A percentile compares a stretch with the other conserved stretches of the same genome.
Evolutionary conservation across 1,140 invertebrate species (phyloP).

Genomic region (Heliconius congener): DNA sequence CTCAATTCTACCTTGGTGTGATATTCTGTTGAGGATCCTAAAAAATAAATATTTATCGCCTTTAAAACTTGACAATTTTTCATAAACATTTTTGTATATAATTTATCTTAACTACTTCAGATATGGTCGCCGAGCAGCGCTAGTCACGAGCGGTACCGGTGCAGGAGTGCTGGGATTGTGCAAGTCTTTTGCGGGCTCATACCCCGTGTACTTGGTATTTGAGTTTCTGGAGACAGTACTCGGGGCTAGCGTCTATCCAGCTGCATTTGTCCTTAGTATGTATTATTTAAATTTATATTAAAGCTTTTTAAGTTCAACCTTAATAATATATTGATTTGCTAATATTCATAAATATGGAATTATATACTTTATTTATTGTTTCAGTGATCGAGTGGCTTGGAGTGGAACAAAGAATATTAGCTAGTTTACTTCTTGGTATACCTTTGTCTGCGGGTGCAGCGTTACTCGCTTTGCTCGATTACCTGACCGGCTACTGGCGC

Average conservation of each 20-base stretch:
- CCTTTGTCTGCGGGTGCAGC: constrained; percentile 86
- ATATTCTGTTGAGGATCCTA: too few relatives aligned
- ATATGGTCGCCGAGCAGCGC: constrained; percentile 83
- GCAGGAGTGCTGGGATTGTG: constrained; percentile 84
- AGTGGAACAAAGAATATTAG: constrained; percentile 86
- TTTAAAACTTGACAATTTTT: too few relatives aligned
- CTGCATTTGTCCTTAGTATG: constrained; percentile 71
- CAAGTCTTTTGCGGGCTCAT: constrained; percentile 85
- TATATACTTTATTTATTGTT: not conserved
- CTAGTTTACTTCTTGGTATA: constrained; percentile 86
- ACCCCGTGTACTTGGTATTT: constrained; percentile 83
- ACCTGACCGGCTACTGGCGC: constrained; percentile 87
- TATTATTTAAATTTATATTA: constrained; percentile 12
- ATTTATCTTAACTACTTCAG: constrained; percentile 36
- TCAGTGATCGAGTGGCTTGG: constrained; percentile 89
- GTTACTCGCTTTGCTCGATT: constrained; percentile 85
- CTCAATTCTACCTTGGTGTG: too few relatives aligned
- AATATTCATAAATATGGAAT: not conserved
- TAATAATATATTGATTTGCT: not conserved
- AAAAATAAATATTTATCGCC: too few relatives aligned
- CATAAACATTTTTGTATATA: not conserved
- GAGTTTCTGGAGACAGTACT: constrained; percentile 85
- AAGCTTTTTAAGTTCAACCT: too few relatives aligned
- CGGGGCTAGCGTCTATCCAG: constrained; percentile 74
- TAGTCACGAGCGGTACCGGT: constrained; percentile 82